A percentile compares a stretch with the other conserved stretches of the same genome.
These are phyloP conservation scores for Apodemus speciosus DNA, from an alignment of 2,113 vertebrate genomes.

Conservation along the genomic window DNA sequence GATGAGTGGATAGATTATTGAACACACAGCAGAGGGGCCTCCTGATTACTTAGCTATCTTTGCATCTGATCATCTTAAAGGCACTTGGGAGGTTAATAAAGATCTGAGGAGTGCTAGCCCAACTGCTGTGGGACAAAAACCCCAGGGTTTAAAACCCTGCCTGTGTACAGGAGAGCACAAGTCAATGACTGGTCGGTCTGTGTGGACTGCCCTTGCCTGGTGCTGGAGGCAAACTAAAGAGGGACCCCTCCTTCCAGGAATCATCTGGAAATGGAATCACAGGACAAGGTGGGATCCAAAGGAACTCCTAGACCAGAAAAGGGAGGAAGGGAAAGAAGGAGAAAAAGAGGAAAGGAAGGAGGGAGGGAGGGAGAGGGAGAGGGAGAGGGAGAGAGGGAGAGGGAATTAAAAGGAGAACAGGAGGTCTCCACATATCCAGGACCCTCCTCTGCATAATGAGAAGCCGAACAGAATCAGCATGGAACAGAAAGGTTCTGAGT, in stretches of 20 bases:
- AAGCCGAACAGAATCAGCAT: neutral
- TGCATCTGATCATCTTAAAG: neutral
- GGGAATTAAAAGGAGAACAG: neutral
- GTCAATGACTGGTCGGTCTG: neutral
- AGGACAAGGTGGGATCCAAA: neutral
- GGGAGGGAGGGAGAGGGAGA: neutral
- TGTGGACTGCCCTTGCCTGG: neutral
- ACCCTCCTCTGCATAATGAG: neutral
- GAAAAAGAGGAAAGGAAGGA: neutral
- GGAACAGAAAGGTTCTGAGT: neutral
- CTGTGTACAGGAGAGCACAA: neutral
- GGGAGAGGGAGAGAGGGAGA: neutral
- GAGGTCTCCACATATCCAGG: neutral
- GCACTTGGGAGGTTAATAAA: neutral
- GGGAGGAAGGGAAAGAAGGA: neutral
- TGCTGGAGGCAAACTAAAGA: slow-evolving; percentile 14
- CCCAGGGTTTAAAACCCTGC: neutral
- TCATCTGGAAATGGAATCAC: slow-evolving; percentile 1
- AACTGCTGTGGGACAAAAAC: neutral
- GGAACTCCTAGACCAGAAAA: neutral
- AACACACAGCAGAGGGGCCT: neutral
- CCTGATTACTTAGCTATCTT: neutral
- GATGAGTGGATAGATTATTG: neutral
- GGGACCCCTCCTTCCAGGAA: slow-evolving; percentile 11
- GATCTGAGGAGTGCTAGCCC: neutral